Evolutionary conservation across 2,113 vertebrate species (phyloP).

Genomic region (Equus quagga): DNA sequence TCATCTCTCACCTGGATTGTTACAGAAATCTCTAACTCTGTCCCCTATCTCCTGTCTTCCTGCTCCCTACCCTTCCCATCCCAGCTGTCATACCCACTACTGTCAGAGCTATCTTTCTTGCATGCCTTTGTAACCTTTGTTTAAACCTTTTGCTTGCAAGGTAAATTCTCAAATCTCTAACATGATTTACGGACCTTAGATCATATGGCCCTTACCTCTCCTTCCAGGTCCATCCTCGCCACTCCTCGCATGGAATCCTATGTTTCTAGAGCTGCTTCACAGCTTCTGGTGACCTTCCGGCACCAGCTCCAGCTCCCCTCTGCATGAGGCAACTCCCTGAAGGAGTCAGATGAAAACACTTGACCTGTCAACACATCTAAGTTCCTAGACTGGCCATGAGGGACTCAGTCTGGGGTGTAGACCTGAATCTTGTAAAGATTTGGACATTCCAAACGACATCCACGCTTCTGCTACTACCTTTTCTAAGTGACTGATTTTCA

Average conservation of each 20-base stretch:
- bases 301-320: neutral
- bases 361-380: neutral
- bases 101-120: neutral
- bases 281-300: neutral
- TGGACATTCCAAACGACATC: neutral
- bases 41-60: neutral
- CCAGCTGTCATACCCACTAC: neutral
- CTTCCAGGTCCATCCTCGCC: neutral
- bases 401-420: neutral
- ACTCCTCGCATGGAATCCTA: neutral
- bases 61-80: neutral
- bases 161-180: neutral
- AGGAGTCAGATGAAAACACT: neutral
- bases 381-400: neutral
- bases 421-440: neutral
- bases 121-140: neutral
- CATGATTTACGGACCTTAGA: neutral
- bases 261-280: neutral
- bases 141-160: constrained; percentile 26
- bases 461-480: neutral
- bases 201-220: neutral
- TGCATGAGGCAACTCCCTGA: neutral
- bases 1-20: neutral
- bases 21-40: neutral
- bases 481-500: neutral